Evolutionary conservation across 2,113 vertebrate genomes (phyloP), one percentile per base, ranked within the genome.

Genomic region (Delphinapterus leucas): DNA sequence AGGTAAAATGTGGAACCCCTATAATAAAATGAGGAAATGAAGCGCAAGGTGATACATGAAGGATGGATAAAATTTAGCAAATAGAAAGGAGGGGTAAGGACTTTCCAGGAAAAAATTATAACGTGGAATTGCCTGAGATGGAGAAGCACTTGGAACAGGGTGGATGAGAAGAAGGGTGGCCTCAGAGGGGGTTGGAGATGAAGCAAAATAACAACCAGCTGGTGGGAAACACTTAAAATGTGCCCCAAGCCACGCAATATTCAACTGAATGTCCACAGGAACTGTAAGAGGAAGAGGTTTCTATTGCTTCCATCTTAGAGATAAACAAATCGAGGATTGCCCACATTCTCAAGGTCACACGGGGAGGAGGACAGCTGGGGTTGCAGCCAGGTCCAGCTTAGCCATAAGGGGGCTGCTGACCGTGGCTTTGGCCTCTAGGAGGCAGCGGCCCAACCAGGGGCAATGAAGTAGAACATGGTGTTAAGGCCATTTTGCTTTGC

Each of bases 231-330:
- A 70, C 15, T 17, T 70, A 8, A 12, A 28, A 23, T 8, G 4
- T 1, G 14, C 18, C 41, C 14, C 4, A 1, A 23, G 10, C 33
- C 26, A 21, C 3, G 6, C 0, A 0, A 2, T 3, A 18, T 25
- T 25, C 8, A 18, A 13, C 15, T 4, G 17, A 11, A 25, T 53
- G 13, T 4, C 10, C 3, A 7, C 1, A 38, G 44, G 28, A 20
- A 9, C 53, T 0, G 4, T 25, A 36, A 23, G 53, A 17, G 67
- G 21, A 81, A 60, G 31, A 13, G 14, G 33, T 1, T 15, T 10
- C 6, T 5, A 3, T 8, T 8, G 1, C 21, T 49, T 63, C 18
- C 33, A 63, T 12, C 44, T 61, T 18, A 47, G 18, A 36, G 38
- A 8, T 33, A 33, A 33, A 21, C 21, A 67, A 28, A 26, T 38